Conservation (phyloP, 2,888 invertebrate genomes). For the Pasiphila rectangulata region DNA sequence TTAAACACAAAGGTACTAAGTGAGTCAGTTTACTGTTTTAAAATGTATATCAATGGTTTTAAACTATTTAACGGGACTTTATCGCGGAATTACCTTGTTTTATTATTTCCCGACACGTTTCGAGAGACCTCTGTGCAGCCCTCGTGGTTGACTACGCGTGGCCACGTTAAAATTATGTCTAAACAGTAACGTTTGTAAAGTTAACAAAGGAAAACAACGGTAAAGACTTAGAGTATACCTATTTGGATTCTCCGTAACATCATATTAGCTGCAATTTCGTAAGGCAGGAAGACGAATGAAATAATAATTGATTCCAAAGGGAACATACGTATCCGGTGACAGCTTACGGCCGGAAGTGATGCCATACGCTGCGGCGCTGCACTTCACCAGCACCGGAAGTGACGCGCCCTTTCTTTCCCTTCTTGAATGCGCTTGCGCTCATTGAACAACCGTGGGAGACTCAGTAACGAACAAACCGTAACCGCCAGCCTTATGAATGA, state of each 20-base stretch:
- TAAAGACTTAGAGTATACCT: too few relatives aligned
- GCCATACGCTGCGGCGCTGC: constrained; percentile 60
- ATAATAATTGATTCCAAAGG: constrained; percentile 72
- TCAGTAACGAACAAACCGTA: constrained; percentile 57
- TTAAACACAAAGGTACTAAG: too few relatives aligned
- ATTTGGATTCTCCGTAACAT: not conserved
- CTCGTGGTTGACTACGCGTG: too few relatives aligned
- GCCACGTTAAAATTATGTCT: too few relatives aligned
- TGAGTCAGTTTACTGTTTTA: too few relatives aligned
- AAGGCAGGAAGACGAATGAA: constrained; percentile 73
- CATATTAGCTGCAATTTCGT: constrained; percentile 30
- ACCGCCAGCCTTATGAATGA: constrained; percentile 67
- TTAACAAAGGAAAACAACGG: too few relatives aligned
- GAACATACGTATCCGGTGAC: constrained; percentile 70
- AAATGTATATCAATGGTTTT: too few relatives aligned
- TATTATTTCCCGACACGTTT: too few relatives aligned
- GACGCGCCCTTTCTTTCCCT: constrained; percentile 71
- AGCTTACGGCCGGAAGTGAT: constrained; percentile 62
- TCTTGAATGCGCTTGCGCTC: constrained; percentile 37
- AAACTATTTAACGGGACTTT: too few relatives aligned
- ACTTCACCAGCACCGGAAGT: constrained; percentile 67
- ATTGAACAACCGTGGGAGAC: constrained; percentile 66
- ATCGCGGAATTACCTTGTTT: too few relatives aligned
- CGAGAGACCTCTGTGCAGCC: too few relatives aligned
- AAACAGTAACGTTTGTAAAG: too few relatives aligned